Evolutionary conservation across 2,113 vertebrate species (phyloP).

Genomic region (Odocoileus hemionus): DNA sequence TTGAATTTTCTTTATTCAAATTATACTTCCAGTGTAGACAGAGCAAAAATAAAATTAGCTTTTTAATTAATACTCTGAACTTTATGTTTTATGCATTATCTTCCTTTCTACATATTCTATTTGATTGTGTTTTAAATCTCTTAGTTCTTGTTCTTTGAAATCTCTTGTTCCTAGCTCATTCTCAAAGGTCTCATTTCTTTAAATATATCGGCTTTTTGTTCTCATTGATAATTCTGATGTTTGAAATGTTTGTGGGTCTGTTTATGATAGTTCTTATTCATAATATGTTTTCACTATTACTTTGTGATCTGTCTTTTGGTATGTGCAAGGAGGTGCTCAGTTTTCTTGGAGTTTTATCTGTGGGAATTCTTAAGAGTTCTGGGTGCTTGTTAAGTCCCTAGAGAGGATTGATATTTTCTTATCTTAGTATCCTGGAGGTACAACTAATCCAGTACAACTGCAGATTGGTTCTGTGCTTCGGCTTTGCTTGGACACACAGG

Average conservation of each 20-base stretch:
- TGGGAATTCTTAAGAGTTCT: not conserved
- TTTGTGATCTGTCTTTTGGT: conserved; percentile 10
- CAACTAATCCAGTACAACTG: not conserved
- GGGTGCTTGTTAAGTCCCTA: not conserved
- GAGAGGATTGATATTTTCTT: not conserved
- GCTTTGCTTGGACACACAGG: not conserved
- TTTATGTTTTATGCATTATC: not conserved
- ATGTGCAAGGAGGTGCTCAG: not conserved
- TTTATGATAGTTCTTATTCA: not conserved
- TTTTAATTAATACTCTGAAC: conserved; percentile 7
- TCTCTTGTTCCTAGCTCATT: not conserved
- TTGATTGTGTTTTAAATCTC: conserved; percentile 2
- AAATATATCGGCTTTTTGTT: not conserved
- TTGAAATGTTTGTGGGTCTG: not conserved
- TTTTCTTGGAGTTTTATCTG: not conserved
- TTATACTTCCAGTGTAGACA: not conserved
- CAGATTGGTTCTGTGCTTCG: conserved; percentile 17
- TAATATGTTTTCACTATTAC: not conserved
- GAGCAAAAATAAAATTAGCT: not conserved
- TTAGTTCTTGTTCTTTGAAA: not conserved
- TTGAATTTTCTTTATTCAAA: not conserved
- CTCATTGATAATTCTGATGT: not conserved
- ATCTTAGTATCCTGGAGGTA: not conserved
- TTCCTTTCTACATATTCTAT: not conserved
- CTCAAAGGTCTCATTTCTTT: not conserved